Evolutionary conservation across 2,888 invertebrate species (phyloP).

Genomic region (Mythimna pallens): DNA sequence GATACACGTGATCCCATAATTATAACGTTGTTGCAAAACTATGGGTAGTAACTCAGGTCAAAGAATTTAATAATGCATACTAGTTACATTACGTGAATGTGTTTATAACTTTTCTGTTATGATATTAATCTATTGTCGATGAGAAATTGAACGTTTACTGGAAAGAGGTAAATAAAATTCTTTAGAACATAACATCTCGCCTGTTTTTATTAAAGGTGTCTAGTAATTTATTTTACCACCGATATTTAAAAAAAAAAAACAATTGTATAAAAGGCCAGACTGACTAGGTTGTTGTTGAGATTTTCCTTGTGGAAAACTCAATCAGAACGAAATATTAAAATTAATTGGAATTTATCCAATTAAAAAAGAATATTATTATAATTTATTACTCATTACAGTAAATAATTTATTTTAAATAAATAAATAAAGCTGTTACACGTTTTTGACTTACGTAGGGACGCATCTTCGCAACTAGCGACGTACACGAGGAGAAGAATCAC

Average conservation of each 20-base stretch:
- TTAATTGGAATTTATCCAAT: not conserved
- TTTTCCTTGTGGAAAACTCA: not conserved
- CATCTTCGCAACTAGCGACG: constrained; percentile 70
- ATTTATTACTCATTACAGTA: too few species aligned
- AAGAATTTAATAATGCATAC: not conserved
- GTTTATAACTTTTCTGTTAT: constrained; percentile 11
- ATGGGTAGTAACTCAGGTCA: not conserved
- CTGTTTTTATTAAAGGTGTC: not conserved
- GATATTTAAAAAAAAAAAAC: too few species aligned
- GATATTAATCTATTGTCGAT: constrained; percentile 9
- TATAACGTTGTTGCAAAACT: constrained; percentile 26
- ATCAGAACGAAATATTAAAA: too few species aligned
- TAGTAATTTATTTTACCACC: too few species aligned
- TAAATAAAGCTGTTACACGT: not conserved
- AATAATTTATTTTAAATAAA: not conserved
- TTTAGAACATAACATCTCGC: not conserved
- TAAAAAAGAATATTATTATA: not conserved
- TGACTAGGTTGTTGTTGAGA: too few species aligned
- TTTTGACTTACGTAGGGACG: constrained; percentile 78
- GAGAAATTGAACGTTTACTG: constrained; percentile 5
- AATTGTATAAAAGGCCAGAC: too few species aligned
- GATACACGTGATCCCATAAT: constrained; percentile 21
- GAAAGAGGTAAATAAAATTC: not conserved
- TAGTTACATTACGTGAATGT: constrained; percentile 21
- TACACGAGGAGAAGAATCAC: constrained; percentile 72